Conservation (phyloP, 2,113 vertebrate genomes). For the Seriola rivoliana region DNA sequence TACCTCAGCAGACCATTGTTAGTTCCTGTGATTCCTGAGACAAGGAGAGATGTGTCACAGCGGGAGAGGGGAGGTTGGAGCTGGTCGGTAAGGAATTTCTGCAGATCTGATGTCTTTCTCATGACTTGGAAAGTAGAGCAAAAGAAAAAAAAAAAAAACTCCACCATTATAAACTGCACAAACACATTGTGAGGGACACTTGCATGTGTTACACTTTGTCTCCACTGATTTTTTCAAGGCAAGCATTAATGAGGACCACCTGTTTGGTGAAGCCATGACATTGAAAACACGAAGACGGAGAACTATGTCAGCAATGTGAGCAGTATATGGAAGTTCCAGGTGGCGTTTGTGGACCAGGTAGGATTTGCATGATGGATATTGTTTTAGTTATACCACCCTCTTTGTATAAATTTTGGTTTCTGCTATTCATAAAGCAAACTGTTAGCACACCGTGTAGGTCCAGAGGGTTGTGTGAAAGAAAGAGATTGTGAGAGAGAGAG, state of each 20-base stretch:
- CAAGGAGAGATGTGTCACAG: neutral
- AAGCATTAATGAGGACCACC: conserved; percentile 63
- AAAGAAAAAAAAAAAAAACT: too few species aligned
- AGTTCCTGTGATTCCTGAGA: conserved; percentile 16
- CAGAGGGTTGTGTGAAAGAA: conserved; percentile 4
- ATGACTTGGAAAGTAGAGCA: neutral
- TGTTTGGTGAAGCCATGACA: conserved; percentile 51
- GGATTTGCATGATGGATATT: conserved; percentile 44
- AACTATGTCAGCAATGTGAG: conserved; percentile 61
- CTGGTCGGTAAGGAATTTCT: neutral
- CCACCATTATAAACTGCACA: neutral
- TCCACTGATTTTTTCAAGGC: conserved; percentile 35
- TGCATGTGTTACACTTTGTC: conserved; percentile 43
- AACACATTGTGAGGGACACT: conserved; percentile 1
- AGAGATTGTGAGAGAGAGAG: conserved; percentile 2
- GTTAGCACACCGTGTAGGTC: conserved; percentile 1
- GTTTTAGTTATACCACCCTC: conserved; percentile 40
- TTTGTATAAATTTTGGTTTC: conserved; percentile 45
- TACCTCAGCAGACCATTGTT: conserved; percentile 19
- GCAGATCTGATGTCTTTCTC: conserved; percentile 36
- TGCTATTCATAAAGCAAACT: conserved; percentile 42
- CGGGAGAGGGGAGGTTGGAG: neutral
- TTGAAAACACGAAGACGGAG: conserved; percentile 45
- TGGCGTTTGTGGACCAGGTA: conserved; percentile 31
- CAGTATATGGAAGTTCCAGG: conserved; percentile 44